A percentile compares a stretch with the other conserved stretches of the same genome.
phyloP scores from a whole-genome alignment of 2,113 vertebrate species.

The Phoenicopterus ruber region DNA sequence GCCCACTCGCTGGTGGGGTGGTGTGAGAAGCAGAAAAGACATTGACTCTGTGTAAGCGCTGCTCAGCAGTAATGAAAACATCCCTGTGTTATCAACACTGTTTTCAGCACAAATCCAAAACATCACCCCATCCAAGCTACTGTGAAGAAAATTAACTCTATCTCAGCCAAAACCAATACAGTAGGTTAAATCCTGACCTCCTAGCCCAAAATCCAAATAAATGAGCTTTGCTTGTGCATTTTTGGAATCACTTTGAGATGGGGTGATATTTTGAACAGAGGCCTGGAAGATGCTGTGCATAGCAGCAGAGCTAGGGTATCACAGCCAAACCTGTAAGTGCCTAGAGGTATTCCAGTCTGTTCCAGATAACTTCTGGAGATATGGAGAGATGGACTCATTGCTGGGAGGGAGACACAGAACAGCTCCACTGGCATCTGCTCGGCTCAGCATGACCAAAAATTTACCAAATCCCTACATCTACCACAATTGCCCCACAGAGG shows the following conservation, averaged over 20 bases:
- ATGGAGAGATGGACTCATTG: background rate
- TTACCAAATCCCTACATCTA: background rate
- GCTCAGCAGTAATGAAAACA: background rate
- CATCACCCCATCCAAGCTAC: background rate
- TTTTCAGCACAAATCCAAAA: background rate
- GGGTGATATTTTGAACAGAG: background rate
- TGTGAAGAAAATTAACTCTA: background rate
- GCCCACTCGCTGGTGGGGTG: accelerated
- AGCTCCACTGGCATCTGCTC: background rate
- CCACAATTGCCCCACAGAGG: background rate
- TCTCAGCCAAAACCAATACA: background rate
- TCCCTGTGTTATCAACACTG: background rate
- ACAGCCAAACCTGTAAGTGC: background rate
- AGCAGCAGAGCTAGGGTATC: background rate
- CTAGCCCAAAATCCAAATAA: background rate
- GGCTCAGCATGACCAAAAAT: background rate
- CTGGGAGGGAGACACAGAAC: background rate
- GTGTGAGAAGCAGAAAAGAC: background rate
- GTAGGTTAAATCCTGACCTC: background rate
- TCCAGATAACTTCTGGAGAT: background rate
- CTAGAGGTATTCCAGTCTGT: background rate
- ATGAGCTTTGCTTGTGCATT: background rate
- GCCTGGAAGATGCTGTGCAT: background rate
- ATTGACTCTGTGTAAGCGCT: background rate
- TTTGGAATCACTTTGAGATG: background rate